phyloP scores from a whole-genome alignment of 2,797 vertebrate species.

The Mionectes olivaceus region DNA sequence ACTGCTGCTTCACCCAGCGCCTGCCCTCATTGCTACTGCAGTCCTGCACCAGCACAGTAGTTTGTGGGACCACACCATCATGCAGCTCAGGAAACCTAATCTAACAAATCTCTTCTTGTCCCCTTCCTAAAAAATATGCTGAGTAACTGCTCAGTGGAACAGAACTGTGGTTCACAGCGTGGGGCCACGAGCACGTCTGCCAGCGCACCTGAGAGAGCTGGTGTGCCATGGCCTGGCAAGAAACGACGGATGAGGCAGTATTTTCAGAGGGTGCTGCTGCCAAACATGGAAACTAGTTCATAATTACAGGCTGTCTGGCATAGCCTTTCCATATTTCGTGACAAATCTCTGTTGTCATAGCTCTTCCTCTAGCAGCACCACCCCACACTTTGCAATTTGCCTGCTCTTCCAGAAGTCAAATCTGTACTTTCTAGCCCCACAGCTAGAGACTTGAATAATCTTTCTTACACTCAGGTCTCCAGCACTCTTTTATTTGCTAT shows the following conservation, averaged over 20 bases:
- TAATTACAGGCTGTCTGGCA: conserved; percentile 46
- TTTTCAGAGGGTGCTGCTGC: background rate
- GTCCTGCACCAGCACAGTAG: background rate
- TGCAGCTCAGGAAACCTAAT: background rate
- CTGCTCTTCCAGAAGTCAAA: background rate
- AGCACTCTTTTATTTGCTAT: background rate
- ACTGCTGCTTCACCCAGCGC: background rate
- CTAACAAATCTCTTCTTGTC: background rate
- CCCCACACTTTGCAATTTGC: background rate
- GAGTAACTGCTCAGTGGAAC: background rate
- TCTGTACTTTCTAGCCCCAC: background rate
- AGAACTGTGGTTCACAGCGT: background rate
- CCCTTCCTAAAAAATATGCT: background rate
- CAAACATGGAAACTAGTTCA: background rate
- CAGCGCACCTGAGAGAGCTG: conserved; percentile 43
- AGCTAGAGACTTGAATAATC: background rate
- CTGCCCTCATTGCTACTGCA: background rate
- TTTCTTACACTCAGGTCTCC: background rate
- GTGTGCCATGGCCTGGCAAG: background rate
- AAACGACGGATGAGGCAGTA: background rate
- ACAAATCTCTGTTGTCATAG: background rate
- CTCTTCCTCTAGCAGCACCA: background rate
- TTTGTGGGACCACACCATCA: background rate
- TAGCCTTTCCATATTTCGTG: conserved; percentile 6
- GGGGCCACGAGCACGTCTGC: rapidly evolving